Conservation (phyloP, 2,888 invertebrate species). For the Schizotus pectinicornis region DNA sequence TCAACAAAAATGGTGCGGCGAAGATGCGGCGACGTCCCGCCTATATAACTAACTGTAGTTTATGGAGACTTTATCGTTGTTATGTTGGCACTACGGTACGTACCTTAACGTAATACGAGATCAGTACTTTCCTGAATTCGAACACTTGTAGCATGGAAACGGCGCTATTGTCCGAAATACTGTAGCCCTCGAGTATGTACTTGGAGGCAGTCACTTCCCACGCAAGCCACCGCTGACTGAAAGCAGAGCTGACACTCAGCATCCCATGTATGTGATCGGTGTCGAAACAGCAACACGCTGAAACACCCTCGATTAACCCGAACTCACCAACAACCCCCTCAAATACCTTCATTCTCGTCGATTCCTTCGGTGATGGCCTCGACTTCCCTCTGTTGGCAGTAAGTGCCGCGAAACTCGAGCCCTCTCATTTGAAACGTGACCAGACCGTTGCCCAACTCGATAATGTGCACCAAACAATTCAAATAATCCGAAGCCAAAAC, state of each 20-base stretch:
- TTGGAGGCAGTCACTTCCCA: constrained; percentile 98
- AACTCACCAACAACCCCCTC: neutral
- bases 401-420: constrained; percentile 96
- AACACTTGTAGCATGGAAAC: constrained; percentile 97
- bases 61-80: too few species aligned
- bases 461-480: constrained; percentile 96
- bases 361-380: constrained; percentile 98
- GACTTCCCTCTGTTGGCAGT: constrained; percentile 98
- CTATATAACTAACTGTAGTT: too few species aligned
- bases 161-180: constrained; percentile 97
- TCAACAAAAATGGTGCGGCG: too few species aligned
- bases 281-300: constrained; percentile 89
- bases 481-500: constrained; percentile 97
- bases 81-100: constrained; percentile 27
- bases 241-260: constrained; percentile 95
- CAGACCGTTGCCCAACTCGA: constrained; percentile 96
- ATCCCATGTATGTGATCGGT: constrained; percentile 88
- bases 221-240: constrained; percentile 95
- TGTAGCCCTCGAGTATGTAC: constrained; percentile 98
- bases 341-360: constrained; percentile 86
- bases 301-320: constrained; percentile 23
- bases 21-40: too few species aligned
- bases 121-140: constrained; percentile 94
- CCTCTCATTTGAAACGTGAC: constrained; percentile 98
- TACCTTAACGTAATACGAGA: constrained; percentile 97